Evolutionary conservation across 1,140 invertebrate species (phyloP).

Genomic region (Diachasmimorpha longicaudata): DNA sequence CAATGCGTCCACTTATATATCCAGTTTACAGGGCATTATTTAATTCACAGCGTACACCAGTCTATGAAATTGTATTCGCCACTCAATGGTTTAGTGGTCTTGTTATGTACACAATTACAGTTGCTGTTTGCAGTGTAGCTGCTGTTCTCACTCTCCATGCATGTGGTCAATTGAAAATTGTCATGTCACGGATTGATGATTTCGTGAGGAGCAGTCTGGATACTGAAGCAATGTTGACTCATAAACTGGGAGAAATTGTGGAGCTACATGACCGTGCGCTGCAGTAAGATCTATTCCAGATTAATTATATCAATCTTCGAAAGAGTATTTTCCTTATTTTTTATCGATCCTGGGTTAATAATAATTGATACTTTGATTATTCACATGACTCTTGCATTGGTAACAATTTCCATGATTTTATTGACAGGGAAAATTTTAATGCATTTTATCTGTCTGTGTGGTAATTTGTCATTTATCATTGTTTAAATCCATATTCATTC

Average conservation of each 20-base stretch:
- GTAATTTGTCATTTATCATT: no score
- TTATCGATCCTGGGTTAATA: no score
- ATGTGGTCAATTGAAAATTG: slow-evolving; percentile 35
- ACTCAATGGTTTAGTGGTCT: slow-evolving; percentile 34
- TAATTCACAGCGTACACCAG: slow-evolving; percentile 27
- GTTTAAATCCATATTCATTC: no score
- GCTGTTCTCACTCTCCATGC: slow-evolving; percentile 35
- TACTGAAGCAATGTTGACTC: slow-evolving; percentile 15
- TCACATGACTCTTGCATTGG: no score
- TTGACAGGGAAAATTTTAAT: no score
- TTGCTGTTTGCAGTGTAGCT: slow-evolving; percentile 32
- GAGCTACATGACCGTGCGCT: slow-evolving; percentile 40
- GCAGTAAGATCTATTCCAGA: slow-evolving; percentile 31
- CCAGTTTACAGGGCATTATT: slow-evolving; percentile 31
- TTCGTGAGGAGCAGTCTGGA: slow-evolving; percentile 23
- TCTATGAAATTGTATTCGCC: slow-evolving; percentile 36
- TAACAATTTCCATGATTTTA: no score
- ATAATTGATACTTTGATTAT: no score
- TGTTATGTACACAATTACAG: slow-evolving; percentile 34
- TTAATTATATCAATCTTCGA: no score
- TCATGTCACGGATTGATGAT: slow-evolving; percentile 23
- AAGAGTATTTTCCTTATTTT: no score
- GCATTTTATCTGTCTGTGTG: no score
- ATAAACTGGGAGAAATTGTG: slow-evolving; percentile 41
- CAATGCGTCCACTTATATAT: slow-evolving; percentile 24